Evolutionary conservation across 1,140 invertebrate genomes (phyloP), one percentile per base, ranked within the genome.

Genomic region (Drosophila lini): DNA sequence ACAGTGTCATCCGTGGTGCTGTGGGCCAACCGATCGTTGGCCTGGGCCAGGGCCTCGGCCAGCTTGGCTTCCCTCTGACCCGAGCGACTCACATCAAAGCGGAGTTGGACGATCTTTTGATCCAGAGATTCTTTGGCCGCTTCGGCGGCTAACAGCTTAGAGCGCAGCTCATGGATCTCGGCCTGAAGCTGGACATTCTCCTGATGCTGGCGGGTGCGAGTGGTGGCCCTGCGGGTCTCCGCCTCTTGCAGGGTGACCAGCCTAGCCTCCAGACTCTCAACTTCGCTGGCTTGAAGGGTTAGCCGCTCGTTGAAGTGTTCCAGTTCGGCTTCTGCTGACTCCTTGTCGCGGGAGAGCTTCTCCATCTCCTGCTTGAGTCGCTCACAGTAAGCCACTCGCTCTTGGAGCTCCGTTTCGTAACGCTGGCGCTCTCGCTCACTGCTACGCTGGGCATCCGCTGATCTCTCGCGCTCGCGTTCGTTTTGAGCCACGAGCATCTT

Each of bases 361-460:
- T 91, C 85, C 84, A 92, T 88, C 69, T 92, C 91, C 28, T 81
- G 77, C 42, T 93, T 92, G 0, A 95, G 90, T 55, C 93, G 94
- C 16, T 94, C 93, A 57, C 93, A 93, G 63, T 94, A 93, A 15
- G 94, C 93, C 13, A 93, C 92, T 41, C 93, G 93, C 0, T 93
- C 93, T 55, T 93, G 93, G 0, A 94, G 76, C 74, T 95, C 94
- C 7, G 94, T 93, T 57, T 94, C 94, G 31, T 91, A 92, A 4
- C 93, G 74, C 80, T 91, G 77, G 76, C 93, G 79, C 91, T 94
- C 74, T 86, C 93, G 60, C 77, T 94, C 90, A 8, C 92, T 82
- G 69, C 84, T 80, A 4, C 92, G 91, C 44, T 93, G 93, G 19
- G 93, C 80, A 83, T 94, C 93, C n/a, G 68, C 84, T 6, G 80